Conservation (phyloP, 2,113 vertebrate genomes). For the Tupaia chinensis region DNA sequence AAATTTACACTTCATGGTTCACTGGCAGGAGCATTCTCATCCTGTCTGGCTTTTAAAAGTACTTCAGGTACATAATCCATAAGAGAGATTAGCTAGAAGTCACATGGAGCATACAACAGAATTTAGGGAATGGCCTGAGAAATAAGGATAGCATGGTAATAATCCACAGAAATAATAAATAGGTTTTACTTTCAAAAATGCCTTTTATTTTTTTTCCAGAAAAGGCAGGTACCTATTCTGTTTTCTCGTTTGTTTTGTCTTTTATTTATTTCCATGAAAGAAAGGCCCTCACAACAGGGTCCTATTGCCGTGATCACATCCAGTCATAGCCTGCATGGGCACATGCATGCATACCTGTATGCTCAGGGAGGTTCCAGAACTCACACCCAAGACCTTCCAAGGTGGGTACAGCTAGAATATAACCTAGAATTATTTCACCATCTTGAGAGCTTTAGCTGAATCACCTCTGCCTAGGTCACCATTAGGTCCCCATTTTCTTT, state of each 20-base stretch:
- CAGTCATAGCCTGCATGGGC: no score
- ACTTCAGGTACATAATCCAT: not conserved
- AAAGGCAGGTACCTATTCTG: not conserved
- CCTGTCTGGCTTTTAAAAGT: conserved; percentile 1
- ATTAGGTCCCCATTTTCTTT: no score
- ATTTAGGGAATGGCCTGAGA: not conserved
- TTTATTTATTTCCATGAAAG: no score
- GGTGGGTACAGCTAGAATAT: no score
- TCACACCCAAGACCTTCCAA: no score
- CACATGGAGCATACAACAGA: not conserved
- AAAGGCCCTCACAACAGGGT: no score
- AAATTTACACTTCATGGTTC: not conserved
- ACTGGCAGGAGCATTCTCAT: not conserved
- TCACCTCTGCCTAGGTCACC: no score
- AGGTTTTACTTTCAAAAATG: not conserved
- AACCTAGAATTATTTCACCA: no score
- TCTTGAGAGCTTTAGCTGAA: no score
- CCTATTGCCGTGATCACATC: no score
- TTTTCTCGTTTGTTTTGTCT: not conserved
- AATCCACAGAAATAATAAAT: not conserved
- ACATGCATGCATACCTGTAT: no score
- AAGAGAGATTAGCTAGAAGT: not conserved
- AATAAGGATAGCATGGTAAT: not conserved
- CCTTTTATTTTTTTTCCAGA: not conserved
- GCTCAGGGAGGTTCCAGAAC: no score